phyloP scores from a whole-genome alignment of 2,888 invertebrate species.

The Dicyrtoma fusca region DNA sequence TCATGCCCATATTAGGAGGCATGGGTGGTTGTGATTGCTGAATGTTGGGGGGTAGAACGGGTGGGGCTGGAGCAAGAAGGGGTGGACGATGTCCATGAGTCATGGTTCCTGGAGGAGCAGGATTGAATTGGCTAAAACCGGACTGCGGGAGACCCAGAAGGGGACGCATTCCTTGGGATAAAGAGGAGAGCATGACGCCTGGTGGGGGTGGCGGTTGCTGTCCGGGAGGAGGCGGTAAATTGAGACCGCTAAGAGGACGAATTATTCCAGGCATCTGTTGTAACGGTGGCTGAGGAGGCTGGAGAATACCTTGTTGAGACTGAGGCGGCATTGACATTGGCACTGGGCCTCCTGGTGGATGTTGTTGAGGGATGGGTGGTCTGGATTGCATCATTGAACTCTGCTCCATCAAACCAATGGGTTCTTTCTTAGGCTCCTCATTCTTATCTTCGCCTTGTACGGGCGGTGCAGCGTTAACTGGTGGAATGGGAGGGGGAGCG shows the following conservation, averaged over 20 bases:
- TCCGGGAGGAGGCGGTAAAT: slow-evolving; percentile 60
- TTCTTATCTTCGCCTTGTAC: slow-evolving; percentile 58
- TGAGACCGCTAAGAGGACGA: slow-evolving; percentile 52
- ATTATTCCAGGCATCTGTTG: slow-evolving; percentile 60
- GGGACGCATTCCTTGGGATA: slow-evolving; percentile 44
- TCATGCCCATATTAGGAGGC: slow-evolving; percentile 52
- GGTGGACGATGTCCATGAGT: slow-evolving; percentile 62
- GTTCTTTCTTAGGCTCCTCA: slow-evolving; percentile 61
- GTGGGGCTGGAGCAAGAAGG: slow-evolving; percentile 62
- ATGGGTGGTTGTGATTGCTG: slow-evolving; percentile 64
- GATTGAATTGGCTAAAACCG: slow-evolving; percentile 49
- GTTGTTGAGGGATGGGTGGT: slow-evolving; percentile 46
- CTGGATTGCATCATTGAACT: slow-evolving; percentile 36
- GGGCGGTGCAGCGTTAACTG: not conserved
- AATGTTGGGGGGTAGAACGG: slow-evolving; percentile 61
- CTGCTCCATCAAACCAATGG: slow-evolving; percentile 41
- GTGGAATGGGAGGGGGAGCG: slow-evolving; percentile 56
- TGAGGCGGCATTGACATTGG: slow-evolving; percentile 22
- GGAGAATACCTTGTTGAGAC: slow-evolving; percentile 48
- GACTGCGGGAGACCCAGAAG: slow-evolving; percentile 48
- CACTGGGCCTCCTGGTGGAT: slow-evolving; percentile 54
- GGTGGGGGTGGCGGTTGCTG: slow-evolving; percentile 37
- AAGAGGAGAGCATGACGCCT: slow-evolving; percentile 23
- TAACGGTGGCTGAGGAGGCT: slow-evolving; percentile 47
- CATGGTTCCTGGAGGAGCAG: slow-evolving; percentile 47